Conservation (phyloP, 2,797 vertebrate genomes). For the Enteromius fasciolatus region DNA sequence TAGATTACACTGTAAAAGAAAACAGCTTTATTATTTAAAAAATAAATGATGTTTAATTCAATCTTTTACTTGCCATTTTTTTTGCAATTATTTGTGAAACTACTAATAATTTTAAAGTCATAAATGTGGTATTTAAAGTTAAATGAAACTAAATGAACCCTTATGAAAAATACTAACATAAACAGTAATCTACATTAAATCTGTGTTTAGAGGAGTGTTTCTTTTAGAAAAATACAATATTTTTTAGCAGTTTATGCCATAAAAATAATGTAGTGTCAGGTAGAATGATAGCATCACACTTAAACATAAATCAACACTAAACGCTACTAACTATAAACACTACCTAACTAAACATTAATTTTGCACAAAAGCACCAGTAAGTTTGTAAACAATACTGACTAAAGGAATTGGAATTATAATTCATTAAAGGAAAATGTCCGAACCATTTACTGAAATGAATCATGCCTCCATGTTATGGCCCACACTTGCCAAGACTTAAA, state of each 20-base stretch:
- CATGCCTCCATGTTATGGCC: background rate
- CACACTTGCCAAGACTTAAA: background rate
- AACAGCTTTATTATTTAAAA: background rate
- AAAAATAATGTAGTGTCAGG: no score
- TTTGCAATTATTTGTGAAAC: background rate
- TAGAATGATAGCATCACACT: background rate
- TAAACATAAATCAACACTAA: background rate
- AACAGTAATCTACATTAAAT: background rate
- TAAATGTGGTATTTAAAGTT: no score
- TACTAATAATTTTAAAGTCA: background rate
- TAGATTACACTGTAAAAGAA: background rate
- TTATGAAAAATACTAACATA: background rate
- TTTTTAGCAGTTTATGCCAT: background rate
- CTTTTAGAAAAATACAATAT: background rate
- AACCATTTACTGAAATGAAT: background rate
- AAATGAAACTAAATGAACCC: no score
- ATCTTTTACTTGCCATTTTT: background rate
- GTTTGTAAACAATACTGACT: background rate
- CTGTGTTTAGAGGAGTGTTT: background rate
- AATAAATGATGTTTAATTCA: background rate
- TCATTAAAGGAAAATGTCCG: background rate
- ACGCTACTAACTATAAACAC: background rate
- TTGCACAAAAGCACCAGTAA: no score
- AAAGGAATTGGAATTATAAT: background rate
- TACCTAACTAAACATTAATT: background rate